A percentile compares a stretch with the other conserved stretches of the same genome.
phyloP scores from a whole-genome alignment of 2,888 invertebrate species.

The Julus scandinavius region DNA sequence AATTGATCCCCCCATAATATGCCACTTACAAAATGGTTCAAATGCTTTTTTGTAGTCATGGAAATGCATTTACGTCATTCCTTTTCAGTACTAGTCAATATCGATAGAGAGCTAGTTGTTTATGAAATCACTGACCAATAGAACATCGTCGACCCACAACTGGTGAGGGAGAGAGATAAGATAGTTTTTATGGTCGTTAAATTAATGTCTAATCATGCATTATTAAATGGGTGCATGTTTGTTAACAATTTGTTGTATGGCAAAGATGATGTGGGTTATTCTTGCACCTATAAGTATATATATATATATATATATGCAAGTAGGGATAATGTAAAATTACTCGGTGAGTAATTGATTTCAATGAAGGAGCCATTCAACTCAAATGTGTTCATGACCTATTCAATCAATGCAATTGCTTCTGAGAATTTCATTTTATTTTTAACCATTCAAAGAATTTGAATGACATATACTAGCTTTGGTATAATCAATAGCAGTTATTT shows the following conservation, averaged over 20 bases:
- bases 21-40: background rate
- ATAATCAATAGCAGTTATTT: too few relatives aligned
- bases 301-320: background rate
- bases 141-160: background rate
- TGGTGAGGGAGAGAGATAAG: background rate
- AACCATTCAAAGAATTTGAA: too few relatives aligned
- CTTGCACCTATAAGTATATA: background rate
- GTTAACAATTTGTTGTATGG: too few relatives aligned
- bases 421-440: too few relatives aligned
- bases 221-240: too few relatives aligned
- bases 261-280: too few relatives aligned
- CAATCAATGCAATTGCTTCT: too few relatives aligned
- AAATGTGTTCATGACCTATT: too few relatives aligned
- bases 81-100: background rate
- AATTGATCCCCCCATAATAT: constrained; percentile 20
- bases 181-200: background rate
- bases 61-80: constrained; percentile 27
- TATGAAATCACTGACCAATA: background rate
- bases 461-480: too few relatives aligned
- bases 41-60: constrained; percentile 23
- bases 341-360: background rate
- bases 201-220: background rate
- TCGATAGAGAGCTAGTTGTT: background rate
- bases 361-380: too few relatives aligned
- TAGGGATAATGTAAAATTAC: background rate